phyloP scores from a whole-genome alignment of 2,113 vertebrate genomes.

The Atlantisia rogersi region DNA sequence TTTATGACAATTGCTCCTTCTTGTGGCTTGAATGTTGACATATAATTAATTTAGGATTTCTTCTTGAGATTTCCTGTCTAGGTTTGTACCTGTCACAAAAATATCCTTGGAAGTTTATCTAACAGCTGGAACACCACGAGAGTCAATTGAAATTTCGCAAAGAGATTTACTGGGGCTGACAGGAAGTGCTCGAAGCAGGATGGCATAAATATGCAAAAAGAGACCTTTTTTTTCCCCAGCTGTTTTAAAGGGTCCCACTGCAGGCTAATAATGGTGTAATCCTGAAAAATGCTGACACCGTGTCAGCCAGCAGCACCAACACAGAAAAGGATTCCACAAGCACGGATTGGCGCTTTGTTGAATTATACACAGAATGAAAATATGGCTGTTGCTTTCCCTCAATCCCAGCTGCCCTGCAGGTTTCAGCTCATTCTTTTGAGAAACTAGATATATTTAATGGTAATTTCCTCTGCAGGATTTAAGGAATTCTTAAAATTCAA shows the following conservation, averaged over 20 bases:
- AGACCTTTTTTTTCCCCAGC: not conserved
- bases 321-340: slow-evolving; percentile 1
- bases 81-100: slow-evolving; percentile 80
- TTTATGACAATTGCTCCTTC: slow-evolving; percentile 82
- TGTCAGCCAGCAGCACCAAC: slow-evolving; percentile 18
- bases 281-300: slow-evolving; percentile 22
- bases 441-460: slow-evolving; percentile 10
- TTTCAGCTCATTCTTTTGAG: not conserved
- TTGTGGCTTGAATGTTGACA: slow-evolving; percentile 80
- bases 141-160: slow-evolving; percentile 35
- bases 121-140: slow-evolving; percentile 62
- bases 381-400: not conserved
- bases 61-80: slow-evolving; percentile 75
- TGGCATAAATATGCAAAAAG: slow-evolving; percentile 67
- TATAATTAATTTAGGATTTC: slow-evolving; percentile 82
- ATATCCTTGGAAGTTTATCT: slow-evolving; percentile 78
- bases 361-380: not conserved
- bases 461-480: slow-evolving; percentile 3
- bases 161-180: slow-evolving; percentile 56
- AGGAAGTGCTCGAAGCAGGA: slow-evolving; percentile 61
- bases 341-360: not conserved
- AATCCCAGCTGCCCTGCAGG: not conserved
- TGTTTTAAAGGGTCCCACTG: slow-evolving; percentile 12
- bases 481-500: slow-evolving; percentile 28
- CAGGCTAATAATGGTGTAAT: slow-evolving; percentile 16